Evolutionary conservation across 1,140 invertebrate species (phyloP), one percentile per base, ranked within the genome.

Genomic region (Drosophila cardini): DNA sequence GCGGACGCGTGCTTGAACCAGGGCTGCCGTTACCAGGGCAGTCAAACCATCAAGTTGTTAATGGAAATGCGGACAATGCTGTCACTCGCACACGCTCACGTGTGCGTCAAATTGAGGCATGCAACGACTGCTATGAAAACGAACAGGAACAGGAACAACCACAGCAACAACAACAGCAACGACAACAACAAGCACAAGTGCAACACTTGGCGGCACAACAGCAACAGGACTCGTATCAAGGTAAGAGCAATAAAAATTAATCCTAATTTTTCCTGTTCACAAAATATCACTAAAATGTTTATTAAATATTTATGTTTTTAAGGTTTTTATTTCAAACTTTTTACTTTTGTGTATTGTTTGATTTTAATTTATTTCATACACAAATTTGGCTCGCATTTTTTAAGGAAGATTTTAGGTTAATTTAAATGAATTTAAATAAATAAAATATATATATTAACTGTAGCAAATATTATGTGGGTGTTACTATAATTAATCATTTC

Each of bases 1-100:
- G 97, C 0, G 96, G 96, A 2, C 95, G 96, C 85, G 95, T 97
- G 10, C 93, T 97, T 6, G 95, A 96, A 74, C 95, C 94, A 11
- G 94, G 94, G 53, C 94, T 95, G 7, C 26, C 67, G 30, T 32
- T 21, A 18, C 13, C 36, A 60, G 40, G 16, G 40, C 58, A 52
- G 43, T 15, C 18, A 72, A 67, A 64, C 69, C 50, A 58, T 34
- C 65, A 62, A 18, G 18, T 60, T 48, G 45, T 62, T 11, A 76
- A 75, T 71, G 74, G 52, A 42, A 76, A 50, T 68, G 56, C 53
- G n/a, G 45, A 30, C 52, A 63, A 45, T 43, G 67, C 42, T 21
- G 32, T 1, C 43, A 38, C 56, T 21, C 21, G 40, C 21, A 72
- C 81, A 48, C 80, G 87, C 30, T 76, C 75, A 3, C 70, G 86